Evolutionary conservation across 2,113 vertebrate species (phyloP), one percentile per base, ranked within the genome.

Genomic region (Alaudala cheleensis): DNA sequence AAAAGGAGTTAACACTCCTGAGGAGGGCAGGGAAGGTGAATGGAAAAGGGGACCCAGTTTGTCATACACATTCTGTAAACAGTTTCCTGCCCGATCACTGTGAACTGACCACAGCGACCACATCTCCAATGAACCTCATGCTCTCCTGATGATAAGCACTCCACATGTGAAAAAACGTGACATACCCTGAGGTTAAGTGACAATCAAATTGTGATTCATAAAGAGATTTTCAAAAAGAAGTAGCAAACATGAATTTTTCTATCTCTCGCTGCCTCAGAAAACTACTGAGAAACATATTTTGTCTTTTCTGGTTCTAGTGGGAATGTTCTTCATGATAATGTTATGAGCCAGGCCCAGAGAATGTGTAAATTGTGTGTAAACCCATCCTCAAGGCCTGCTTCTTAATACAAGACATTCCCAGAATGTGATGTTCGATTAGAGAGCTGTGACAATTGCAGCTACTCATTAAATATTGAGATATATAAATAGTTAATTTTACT

Each of bases 71-170:
- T 69, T 42, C 42, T 53, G 67, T 71, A 51, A 73, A 79, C 13
- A 50, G 25, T 13, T 37, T 83, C 42, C 86, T 78, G 29, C 39
- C 79, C 0, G 0, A 33, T 39, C 0, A 0, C 21, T 81, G 33
- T 34, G 58, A 42, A 57, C 19, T 51, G 73, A 87, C 70, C 81
- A 81, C 42, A 56, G 50, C 0, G 0, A 70, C 62, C 12, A 1
- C 47, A 73, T 25, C 54, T 69, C 50, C 44, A 37, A 19, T 8
- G 64, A 77, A 53, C 45, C 28, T 54, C 39, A 53, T 0, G 4
- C 23, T 86, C 54, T 73, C 31, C 40, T 50, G 24, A 65, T 37
- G n/a, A 66, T 73, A 65, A 88, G 7, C 34, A 86, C 21, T 39
- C 33, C 69, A 65, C 31, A 80, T n/a, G n/a, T n/a, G 72, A 80